Base-by-base conservation (phyloP, 1,140 invertebrate species). In the Aphelenchoides besseyi region DNA sequence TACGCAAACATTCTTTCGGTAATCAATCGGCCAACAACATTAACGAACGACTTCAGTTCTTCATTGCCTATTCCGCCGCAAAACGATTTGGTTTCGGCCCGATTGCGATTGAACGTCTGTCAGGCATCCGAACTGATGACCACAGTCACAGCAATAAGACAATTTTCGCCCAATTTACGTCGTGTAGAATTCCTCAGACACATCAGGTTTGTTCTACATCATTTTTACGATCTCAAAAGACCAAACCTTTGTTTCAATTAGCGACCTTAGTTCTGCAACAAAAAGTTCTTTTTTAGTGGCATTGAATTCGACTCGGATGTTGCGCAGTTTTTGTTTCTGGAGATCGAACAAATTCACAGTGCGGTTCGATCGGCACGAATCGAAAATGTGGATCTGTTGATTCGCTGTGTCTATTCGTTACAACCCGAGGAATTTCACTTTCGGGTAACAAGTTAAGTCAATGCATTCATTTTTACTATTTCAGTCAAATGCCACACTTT, bases 371-470 rank as follows among this genome's bases (percentile, higher is more conserved):
- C 55, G 5, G 55, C 55, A 33, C 26, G 23, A 33, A 59, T 59
- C 18, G 23, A 59, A 33, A 23, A 59, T 23, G 18, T 59, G 5
- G 55, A 59, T 8, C 55, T 59, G 26, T 8, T 5, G 5, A 18
- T 59, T 23, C 55, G 26, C 18, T 59, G 55, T 23, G 55, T 59
- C 5, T 59, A 59, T 23, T 59, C 55, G 5, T 33, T 59, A 33
- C 55, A 59, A 59, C 55, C 55, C 12, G 55, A 59, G 18, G 55
- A 59, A 33, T 18, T 59, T 59, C 55, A 59, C 18, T 59, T 59
- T 23, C 55, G 55, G 18, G 55, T 48, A 48, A n/a, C n/a, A n/a
- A n/a, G n/a, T n/a, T n/a, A n/a, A n/a, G 41, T 23, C 41, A 12
- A 16, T 48, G 41, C 41, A 48, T 48, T 48, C 41, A 48, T 23